Conservation (phyloP, 2,797 vertebrate genomes). For the Melanogrammus aeglefinus region DNA sequence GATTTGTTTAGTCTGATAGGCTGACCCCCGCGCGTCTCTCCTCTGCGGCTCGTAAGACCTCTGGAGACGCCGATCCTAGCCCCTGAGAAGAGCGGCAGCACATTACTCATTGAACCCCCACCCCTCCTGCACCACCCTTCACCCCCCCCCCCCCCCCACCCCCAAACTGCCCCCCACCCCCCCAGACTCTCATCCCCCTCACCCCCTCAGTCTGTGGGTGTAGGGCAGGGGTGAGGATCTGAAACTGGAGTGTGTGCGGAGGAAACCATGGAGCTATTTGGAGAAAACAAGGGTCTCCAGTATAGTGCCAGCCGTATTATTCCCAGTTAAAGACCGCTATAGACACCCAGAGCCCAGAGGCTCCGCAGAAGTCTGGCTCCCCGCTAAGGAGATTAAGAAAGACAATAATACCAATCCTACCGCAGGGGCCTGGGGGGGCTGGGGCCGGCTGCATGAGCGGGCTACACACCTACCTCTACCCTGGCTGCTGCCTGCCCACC, state of each 20-base stretch:
- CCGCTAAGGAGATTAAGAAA: slow-evolving; percentile 39
- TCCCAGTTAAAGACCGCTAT: slow-evolving; percentile 10
- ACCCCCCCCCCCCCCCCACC: not conserved
- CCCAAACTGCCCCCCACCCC: not conserved
- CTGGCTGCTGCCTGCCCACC: slow-evolving; percentile 26
- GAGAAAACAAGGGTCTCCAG: not conserved
- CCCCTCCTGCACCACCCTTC: not conserved
- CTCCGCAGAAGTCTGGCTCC: slow-evolving; percentile 20
- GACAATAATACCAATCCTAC: slow-evolving; percentile 46
- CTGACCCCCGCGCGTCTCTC: slow-evolving; percentile 26
- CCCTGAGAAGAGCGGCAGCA: slow-evolving; percentile 36
- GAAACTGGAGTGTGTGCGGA: not conserved
- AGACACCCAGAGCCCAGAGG: slow-evolving; percentile 7
- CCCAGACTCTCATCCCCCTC: not conserved
- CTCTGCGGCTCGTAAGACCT: slow-evolving; percentile 47
- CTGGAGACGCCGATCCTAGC: slow-evolving; percentile 47
- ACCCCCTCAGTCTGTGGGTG: not conserved
- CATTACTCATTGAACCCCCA: slow-evolving; percentile 50
- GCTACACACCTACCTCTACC: slow-evolving; percentile 10
- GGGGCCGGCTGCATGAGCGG: slow-evolving; percentile 32
- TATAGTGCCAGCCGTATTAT: not conserved
- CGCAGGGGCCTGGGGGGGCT: slow-evolving; percentile 35
- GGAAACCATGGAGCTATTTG: slow-evolving; percentile 1
- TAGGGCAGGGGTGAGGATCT: not conserved
- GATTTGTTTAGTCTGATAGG: slow-evolving; percentile 58